A percentile compares a stretch with the other conserved stretches of the same genome.
phyloP scores from a whole-genome alignment of 2,888 invertebrate species.

The Protophormia terraenovae region DNA sequence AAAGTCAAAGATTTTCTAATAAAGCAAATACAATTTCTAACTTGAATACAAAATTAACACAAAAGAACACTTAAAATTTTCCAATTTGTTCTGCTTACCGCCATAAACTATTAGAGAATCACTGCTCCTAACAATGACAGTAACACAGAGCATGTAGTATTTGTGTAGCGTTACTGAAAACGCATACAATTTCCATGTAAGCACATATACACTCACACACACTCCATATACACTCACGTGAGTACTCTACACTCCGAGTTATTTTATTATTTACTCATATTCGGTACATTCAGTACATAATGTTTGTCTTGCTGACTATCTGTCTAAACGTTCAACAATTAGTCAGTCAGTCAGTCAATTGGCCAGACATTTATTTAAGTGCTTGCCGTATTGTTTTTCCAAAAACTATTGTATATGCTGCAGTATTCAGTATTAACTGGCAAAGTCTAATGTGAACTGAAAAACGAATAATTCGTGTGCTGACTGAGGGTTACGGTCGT shows the following conservation, averaged over 20 bases:
- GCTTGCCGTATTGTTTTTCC: constrained; percentile 43
- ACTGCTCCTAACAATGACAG: not conserved
- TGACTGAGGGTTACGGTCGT: constrained; percentile 57
- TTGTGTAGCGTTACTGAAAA: constrained; percentile 7
- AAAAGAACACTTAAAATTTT: no score
- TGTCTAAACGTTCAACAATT: not conserved
- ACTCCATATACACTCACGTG: not conserved
- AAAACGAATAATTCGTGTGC: constrained; percentile 2
- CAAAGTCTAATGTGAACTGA: constrained; percentile 35
- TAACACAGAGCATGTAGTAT: not conserved
- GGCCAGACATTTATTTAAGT: not conserved
- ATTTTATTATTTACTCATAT: constrained; percentile 24
- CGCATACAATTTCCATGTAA: constrained; percentile 47
- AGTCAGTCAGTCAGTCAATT: not conserved
- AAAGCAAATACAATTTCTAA: no score
- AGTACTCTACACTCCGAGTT: constrained; percentile 44
- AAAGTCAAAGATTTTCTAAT: no score
- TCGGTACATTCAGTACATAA: constrained; percentile 1
- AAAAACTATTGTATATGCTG: constrained; percentile 22
- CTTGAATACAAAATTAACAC: no score
- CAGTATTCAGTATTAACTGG: no score
- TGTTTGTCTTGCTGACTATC: not conserved
- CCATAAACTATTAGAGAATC: not conserved
- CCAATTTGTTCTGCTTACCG: not conserved
- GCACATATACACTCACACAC: constrained; percentile 4